phyloP scores from a whole-genome alignment of 2,797 vertebrate species.

The Gallinago solitaria region DNA sequence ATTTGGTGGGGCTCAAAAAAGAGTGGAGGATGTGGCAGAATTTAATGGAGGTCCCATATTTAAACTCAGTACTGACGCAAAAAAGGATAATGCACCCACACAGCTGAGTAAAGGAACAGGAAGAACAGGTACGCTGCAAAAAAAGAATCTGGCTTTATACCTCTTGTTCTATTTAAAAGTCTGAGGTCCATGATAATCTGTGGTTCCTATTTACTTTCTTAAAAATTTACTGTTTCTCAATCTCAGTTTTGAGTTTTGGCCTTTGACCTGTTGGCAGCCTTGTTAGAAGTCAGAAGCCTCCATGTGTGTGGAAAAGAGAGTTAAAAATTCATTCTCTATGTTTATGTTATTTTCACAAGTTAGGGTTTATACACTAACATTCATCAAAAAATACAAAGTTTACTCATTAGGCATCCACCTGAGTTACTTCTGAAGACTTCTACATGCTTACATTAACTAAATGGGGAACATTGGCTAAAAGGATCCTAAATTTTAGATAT shows the following conservation, averaged over 20 bases:
- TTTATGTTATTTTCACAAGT: background rate
- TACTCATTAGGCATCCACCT: background rate
- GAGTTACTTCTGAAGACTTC: background rate
- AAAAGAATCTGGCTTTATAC: background rate
- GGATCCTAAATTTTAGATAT: background rate
- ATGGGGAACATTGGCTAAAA: background rate
- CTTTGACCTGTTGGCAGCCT: background rate
- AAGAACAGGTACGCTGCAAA: background rate
- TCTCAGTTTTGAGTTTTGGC: background rate
- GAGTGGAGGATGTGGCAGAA: background rate
- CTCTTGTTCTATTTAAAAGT: background rate
- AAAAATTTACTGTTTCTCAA: background rate
- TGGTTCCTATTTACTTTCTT: background rate
- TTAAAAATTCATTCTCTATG: background rate
- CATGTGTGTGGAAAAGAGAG: background rate
- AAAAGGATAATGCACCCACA: background rate
- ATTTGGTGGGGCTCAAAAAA: background rate
- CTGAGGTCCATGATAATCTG: background rate
- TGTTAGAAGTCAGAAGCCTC: background rate
- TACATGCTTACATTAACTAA: background rate
- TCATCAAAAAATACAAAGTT: background rate
- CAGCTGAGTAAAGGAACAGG: background rate
- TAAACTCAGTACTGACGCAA: background rate
- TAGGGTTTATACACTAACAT: background rate
- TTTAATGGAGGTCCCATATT: background rate